Evolutionary conservation across 2,888 invertebrate species (phyloP), one percentile per base, ranked within the genome.

Genomic region (Nephrocerus scutellatus): DNA sequence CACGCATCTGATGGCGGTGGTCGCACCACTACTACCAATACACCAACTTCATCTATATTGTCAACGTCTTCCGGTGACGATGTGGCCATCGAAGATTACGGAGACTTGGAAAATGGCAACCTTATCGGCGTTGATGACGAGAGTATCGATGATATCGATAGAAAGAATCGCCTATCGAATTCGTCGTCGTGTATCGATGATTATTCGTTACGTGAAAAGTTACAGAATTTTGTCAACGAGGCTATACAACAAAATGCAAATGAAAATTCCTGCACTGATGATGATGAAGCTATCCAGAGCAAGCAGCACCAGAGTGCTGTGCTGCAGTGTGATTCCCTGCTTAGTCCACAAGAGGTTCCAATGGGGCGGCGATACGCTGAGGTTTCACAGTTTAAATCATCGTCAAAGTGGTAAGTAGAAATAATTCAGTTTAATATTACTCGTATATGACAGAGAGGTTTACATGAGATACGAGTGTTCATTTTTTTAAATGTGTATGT

Each of bases 271-370:
- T 5, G 34, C 16, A 47, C 50, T 21, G 52, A 48, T 43, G 43
- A 43, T 20, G 51, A 47, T 34, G 48, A 47, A 35, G 40, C 41
- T 28, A 48, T 40, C 35, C 2, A 35, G 30, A 5, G 38, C 24
- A 10, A 25, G 21, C 45, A 31, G 20, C 46, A 36, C 9, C 25
- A 39, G 15, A 42, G 43, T 30, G 41, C 48, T 12, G 49, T 50
- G 7, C 26, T 32, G 8, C 42, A 48, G 10, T 59, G 57, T 30
- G 67, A 67, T 52, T 55, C 61, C 3, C 46, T 68, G 40, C 50
- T 69, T 29, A 69, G 68, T 54, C 68, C 69, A 8, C 65, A 67
- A 50, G 68, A 69, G 50, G 68, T 51, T 45, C 68, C 69, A n/a
- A 57, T 69, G 54, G 68, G 67, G 13, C 53, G 69, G 30, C 62